phyloP scores from a whole-genome alignment of 2,797 vertebrate species.

The Distichodus sexfasciatus region DNA sequence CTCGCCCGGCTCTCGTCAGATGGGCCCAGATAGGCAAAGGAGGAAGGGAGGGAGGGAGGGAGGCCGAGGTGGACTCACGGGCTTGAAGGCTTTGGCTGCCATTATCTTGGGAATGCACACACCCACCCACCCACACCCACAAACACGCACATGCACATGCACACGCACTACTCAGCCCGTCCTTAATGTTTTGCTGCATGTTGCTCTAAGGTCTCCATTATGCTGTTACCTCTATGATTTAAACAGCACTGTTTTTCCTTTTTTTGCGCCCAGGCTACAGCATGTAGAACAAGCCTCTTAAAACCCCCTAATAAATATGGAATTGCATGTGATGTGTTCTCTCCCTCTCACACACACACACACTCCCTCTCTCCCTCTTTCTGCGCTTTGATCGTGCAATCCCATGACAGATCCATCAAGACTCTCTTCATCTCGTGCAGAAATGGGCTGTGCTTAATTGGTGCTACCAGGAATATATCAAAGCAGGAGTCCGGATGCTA shows the following conservation, averaged over 20 bases:
- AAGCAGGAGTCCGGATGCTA: constrained; percentile 68
- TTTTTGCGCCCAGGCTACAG: constrained; percentile 57
- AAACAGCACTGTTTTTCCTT: constrained; percentile 64
- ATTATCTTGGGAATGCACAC: constrained; percentile 61
- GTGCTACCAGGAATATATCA: constrained; percentile 75
- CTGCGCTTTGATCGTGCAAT: constrained; percentile 72
- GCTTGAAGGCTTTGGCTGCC: constrained; percentile 61
- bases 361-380: constrained; percentile 48
- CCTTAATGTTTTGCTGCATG: constrained; percentile 63
- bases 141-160: too few species aligned
- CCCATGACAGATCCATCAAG: constrained; percentile 73
- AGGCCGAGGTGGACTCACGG: constrained; percentile 51
- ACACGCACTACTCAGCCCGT: too few species aligned
- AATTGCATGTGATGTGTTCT: constrained; percentile 65
- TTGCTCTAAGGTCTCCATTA: constrained; percentile 67
- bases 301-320: constrained; percentile 73
- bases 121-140: too few species aligned
- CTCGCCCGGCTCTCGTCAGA: constrained; percentile 62
- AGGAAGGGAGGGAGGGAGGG: constrained; percentile 31
- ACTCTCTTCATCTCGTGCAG: constrained; percentile 70
- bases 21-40: constrained; percentile 49
- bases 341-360: constrained; percentile 30
- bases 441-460: constrained; percentile 74
- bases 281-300: constrained; percentile 68
- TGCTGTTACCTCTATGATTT: constrained; percentile 59